phyloP scores from a whole-genome alignment of 2,797 vertebrate genomes.

The Macrochelys suwanniensis region DNA sequence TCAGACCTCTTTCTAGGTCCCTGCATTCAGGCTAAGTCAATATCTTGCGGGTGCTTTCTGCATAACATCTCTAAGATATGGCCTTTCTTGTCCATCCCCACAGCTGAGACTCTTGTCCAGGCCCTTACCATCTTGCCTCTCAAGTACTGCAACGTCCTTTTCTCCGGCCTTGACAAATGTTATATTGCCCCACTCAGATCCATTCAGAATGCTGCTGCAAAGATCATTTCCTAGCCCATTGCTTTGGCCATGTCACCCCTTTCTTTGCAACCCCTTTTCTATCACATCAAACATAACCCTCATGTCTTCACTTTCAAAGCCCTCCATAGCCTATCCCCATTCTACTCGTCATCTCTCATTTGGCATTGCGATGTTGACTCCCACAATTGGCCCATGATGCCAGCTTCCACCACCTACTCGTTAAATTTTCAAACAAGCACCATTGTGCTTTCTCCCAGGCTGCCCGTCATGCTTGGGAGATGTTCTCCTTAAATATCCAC shows the following conservation, averaged over 20 bases:
- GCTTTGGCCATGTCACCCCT: neutral
- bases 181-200: no score
- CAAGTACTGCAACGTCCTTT: no score
- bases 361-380: neutral
- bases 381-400: neutral
- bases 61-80: fast-evolving
- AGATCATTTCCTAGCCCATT: neutral
- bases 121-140: neutral
- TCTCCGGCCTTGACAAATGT: no score
- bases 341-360: neutral
- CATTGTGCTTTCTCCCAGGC: slow-evolving; percentile 14
- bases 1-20: neutral
- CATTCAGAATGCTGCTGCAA: no score
- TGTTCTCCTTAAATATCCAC: slow-evolving; percentile 20
- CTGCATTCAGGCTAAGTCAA: neutral
- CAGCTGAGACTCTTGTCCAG: neutral
- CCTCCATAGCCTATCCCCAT: neutral
- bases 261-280: neutral
- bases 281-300: neutral
- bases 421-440: slow-evolving; percentile 9
- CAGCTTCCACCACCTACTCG: neutral
- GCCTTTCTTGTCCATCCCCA: neutral
- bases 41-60: neutral
- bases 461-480: slow-evolving; percentile 8
- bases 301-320: neutral